Conservation (phyloP, 1,140 invertebrate species). For the Bombus terrestris region DNA sequence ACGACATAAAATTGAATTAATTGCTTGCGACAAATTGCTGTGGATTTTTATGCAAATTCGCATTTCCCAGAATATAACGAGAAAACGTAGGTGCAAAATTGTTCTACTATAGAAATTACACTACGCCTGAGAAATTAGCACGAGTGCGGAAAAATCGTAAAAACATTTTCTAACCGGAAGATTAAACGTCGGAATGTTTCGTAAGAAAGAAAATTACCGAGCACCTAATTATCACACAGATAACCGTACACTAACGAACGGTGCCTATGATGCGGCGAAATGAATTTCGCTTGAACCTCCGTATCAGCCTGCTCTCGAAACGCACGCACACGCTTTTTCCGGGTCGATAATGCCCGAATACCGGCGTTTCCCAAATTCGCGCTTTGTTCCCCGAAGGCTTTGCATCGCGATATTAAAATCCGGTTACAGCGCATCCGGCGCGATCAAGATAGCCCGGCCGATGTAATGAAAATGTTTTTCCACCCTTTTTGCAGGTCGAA, state of each 20-base stretch:
- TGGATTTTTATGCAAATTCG: no score
- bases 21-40: no score
- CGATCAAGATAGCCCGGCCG: conserved; percentile 4
- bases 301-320: neutral
- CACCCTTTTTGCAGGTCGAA: conserved; percentile 87
- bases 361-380: neutral
- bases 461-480: conserved; percentile 34
- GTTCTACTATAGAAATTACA: no score
- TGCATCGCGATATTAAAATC: conserved; percentile 30
- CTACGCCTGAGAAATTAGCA: no score
- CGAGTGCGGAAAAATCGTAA: no score
- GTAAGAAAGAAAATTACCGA: no score
- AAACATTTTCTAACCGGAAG: accelerated
- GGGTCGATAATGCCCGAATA: neutral
- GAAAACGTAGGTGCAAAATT: no score
- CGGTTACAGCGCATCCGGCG: conserved; percentile 4
- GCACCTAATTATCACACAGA: no score
- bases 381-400: conserved; percentile 1
- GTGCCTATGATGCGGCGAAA: neutral
- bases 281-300: neutral
- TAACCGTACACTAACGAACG: neutral
- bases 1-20: no score
- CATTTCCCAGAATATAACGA: accelerated
- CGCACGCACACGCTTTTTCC: neutral
- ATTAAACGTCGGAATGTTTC: no score